Evolutionary conservation across 2,888 invertebrate species (phyloP).

Genomic region (Spicauda simplicius): DNA sequence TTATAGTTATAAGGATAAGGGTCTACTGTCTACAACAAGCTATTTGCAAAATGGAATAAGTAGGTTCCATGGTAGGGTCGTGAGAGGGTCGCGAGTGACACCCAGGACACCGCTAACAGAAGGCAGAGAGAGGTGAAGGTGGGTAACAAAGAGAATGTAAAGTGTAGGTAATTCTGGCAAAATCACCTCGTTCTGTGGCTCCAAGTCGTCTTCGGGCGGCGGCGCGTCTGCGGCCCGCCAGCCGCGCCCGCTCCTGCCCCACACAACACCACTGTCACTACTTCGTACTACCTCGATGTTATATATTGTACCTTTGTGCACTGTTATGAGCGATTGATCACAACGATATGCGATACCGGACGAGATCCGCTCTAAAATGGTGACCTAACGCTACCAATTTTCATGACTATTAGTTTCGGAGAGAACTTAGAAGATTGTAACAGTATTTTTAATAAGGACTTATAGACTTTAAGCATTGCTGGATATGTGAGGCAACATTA

Average conservation of each 20-base stretch:
- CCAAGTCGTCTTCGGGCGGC: constrained; percentile 76
- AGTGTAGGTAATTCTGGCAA: constrained; percentile 83
- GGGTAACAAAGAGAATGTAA: constrained; percentile 56
- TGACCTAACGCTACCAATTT: too few relatives aligned
- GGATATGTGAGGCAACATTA: too few relatives aligned
- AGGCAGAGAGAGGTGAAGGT: constrained; percentile 75
- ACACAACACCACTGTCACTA: constrained; percentile 66
- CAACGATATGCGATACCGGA: neutral
- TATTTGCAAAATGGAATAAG: constrained; percentile 30
- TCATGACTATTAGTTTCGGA: too few relatives aligned
- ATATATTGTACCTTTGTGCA: neutral
- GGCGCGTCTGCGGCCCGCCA: constrained; percentile 75
- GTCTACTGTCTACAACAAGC: constrained; percentile 39
- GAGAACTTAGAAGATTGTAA: too few relatives aligned
- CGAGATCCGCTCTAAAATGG: neutral
- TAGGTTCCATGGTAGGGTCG: constrained; percentile 28
- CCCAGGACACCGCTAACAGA: constrained; percentile 68
- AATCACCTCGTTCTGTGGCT: constrained; percentile 82
- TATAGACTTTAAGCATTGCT: too few relatives aligned
- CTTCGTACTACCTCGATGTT: constrained; percentile 38
- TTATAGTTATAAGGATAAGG: constrained; percentile 23
- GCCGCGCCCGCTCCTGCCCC: constrained; percentile 79
- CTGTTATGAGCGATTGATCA: neutral
- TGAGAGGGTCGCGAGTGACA: constrained; percentile 65
- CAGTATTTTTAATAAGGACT: too few relatives aligned